Conservation (phyloP, 2,888 invertebrate species). For the Drosophila sordidula region DNA sequence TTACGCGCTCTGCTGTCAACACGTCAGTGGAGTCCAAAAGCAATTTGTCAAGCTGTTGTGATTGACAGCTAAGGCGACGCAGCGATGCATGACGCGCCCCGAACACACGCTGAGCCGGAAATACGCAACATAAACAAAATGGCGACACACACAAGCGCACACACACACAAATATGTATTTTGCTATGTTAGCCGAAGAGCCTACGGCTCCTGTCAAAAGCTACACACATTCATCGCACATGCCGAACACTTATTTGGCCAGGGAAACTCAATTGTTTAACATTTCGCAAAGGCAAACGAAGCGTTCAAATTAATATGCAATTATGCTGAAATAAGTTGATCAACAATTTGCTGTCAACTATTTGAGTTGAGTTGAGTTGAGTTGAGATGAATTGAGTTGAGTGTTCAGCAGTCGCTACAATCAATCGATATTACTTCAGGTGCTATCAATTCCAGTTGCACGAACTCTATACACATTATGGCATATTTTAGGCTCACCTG, state of each 20-base stretch:
- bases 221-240: not conserved
- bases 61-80: conserved; percentile 72
- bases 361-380: not conserved
- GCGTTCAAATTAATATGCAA: conserved; percentile 73
- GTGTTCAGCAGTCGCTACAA: conserved; percentile 8
- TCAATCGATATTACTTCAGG: conserved; percentile 32
- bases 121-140: conserved; percentile 68
- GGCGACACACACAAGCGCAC: conserved; percentile 35
- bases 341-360: conserved; percentile 20
- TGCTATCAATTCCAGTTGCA: not conserved
- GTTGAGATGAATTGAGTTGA: no score
- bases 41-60: conserved; percentile 79
- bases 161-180: conserved; percentile 12
- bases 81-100: conserved; percentile 44
- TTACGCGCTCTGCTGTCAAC: conserved; percentile 52
- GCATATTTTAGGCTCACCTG: conserved; percentile 5
- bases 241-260: not conserved
- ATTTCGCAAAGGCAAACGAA: conserved; percentile 40
- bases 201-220: conserved; percentile 33
- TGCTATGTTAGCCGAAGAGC: conserved; percentile 18
- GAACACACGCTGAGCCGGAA: conserved; percentile 41
- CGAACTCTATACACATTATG: not conserved
- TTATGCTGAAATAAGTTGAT: conserved; percentile 57
- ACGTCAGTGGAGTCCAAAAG: conserved; percentile 73
- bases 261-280: conserved; percentile 39